Base-by-base conservation (phyloP, 2,113 vertebrate species). In the Pterocles gutturalis region DNA sequence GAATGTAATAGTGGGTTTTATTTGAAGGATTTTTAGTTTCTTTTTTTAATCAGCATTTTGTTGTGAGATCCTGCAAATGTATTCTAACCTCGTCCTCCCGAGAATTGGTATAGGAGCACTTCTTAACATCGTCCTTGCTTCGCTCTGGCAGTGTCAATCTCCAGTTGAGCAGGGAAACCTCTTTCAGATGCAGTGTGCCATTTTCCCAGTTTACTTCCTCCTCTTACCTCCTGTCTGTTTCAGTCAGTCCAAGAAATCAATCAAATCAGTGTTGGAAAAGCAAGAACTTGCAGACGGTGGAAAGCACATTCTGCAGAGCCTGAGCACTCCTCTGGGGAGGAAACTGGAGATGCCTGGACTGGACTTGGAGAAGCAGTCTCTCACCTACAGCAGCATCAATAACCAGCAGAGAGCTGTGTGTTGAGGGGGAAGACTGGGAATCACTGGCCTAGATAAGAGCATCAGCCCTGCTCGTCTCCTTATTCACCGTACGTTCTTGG, bases 51-150 rank as follows among this genome's bases (percentile, higher is more conserved):
- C 95, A 94, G 93, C 96, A 21, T 94, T 97, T 96, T 89, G 91
- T 94, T 85, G 95, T 95, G 87, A 96, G 93, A 96, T 95, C 96
- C 95, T 97, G 93, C 95, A 97, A 82, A 87, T 94, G 65, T 93
- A 89, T 90, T 93, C 94, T 95, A 96, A 94, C 94, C 95, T 95
- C 81, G 24, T 92, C 94, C 91, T 97, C 93, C 92, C 5, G 2
- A 97, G 87, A 94, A 84, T 33, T 91, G 91, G 76, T 86, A 33
- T 86, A 60, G 88, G 91, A 97, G 96, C 95, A 96, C 93, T 98
- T 97, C 55, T 89, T 94, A 93, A 71, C 93, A 71, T 82, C 4
- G 0, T 62, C 95, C 81, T 93, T 86, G 91, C 91, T 93, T 94
- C 83, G 29, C 73, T 76, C 90, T 72, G 93, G 92, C 94, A 87